Base-by-base conservation (phyloP, 2,797 vertebrate species). In the Aldrovandia affinis region DNA sequence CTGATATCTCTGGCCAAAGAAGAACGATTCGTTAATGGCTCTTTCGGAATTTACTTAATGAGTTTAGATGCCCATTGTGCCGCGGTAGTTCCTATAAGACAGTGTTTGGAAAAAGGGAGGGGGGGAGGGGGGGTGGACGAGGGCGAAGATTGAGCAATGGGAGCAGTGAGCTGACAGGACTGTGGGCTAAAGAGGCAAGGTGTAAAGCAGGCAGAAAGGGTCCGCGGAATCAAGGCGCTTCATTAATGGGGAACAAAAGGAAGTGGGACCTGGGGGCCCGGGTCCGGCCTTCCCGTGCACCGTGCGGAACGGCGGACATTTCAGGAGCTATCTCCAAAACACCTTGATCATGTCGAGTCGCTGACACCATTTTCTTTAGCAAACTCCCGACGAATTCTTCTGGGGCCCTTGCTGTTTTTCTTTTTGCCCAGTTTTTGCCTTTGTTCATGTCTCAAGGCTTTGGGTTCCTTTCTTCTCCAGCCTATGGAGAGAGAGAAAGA, bases 21-120 rank as follows among this genome's bases (percentile, higher is more conserved):
- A 95, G 95, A 95, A 87, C 94, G 91, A 95, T 97, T 96, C 95
- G 95, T 97, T 97, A 97, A 96, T 97, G 96, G 95, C 97, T 96
- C 96, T 97, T 97, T 96, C 94, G 92, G 95, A 97, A 97, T 98
- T 96, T 96, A 95, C 96, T 97, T 98, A 98, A 99, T 98, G 97
- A 98, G 97, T 98, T 98, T 96, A 94, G 92, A 96, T 97, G 95
- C 94, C 96, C 97, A 98, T 97, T 97, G 96, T 97, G 94, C 91
- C 87, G 92, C 90, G 94, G 90, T 92, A 91, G 93, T 93, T 95
- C 91, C 92, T 95, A 92, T 92, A 95, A 95, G 88, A 89, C 57
- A 85, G 87, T 50, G 63, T 77, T 80, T 81, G 77, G 90, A 91
- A 87, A 89, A 86, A 88, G 28, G 4, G 15, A 18, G 12, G 57